Evolutionary conservation across 2,113 vertebrate species (phyloP).

Genomic region (Silurus meridionalis): DNA sequence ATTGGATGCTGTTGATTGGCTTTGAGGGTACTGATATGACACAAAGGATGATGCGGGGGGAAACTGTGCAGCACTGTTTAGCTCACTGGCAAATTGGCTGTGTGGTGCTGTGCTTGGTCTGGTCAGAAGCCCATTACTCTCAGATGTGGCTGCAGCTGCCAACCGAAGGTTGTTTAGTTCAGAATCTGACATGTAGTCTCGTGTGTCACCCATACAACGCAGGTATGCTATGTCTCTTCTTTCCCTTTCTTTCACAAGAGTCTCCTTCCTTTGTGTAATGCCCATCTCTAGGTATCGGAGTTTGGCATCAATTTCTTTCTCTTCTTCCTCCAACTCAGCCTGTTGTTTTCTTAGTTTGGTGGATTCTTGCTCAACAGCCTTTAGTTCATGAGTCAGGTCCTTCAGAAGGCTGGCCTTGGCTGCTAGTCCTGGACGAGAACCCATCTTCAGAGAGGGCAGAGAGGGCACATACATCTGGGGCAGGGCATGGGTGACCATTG

Average conservation of each 20-base stretch:
- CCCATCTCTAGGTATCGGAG: slow-evolving; percentile 95
- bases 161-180: slow-evolving; percentile 91
- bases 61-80: slow-evolving; percentile 74
- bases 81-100: slow-evolving; percentile 81
- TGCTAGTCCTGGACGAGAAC: slow-evolving; percentile 72
- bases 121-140: slow-evolving; percentile 71
- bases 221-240: slow-evolving; percentile 86
- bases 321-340: slow-evolving; percentile 95
- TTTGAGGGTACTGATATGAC: slow-evolving; percentile 81
- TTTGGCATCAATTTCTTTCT: slow-evolving; percentile 98
- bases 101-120: slow-evolving; percentile 76
- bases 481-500: slow-evolving; percentile 82
- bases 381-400: slow-evolving; percentile 92
- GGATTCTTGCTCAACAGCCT: slow-evolving; percentile 95
- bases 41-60: slow-evolving; percentile 79
- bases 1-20: slow-evolving; percentile 66
- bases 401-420: slow-evolving; percentile 93
- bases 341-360: slow-evolving; percentile 97
- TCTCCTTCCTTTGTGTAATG: slow-evolving; percentile 95
- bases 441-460: slow-evolving; percentile 80
- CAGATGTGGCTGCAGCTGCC: slow-evolving; percentile 74
- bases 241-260: slow-evolving; percentile 88
- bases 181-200: slow-evolving; percentile 94
- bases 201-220: slow-evolving; percentile 85
- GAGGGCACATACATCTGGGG: slow-evolving; percentile 85